Percentiles rank a stretch among this genome's conserved stretches.
Conservation (phyloP, 1,140 invertebrate species). For the Lamellibrachia luymesi region DNA sequence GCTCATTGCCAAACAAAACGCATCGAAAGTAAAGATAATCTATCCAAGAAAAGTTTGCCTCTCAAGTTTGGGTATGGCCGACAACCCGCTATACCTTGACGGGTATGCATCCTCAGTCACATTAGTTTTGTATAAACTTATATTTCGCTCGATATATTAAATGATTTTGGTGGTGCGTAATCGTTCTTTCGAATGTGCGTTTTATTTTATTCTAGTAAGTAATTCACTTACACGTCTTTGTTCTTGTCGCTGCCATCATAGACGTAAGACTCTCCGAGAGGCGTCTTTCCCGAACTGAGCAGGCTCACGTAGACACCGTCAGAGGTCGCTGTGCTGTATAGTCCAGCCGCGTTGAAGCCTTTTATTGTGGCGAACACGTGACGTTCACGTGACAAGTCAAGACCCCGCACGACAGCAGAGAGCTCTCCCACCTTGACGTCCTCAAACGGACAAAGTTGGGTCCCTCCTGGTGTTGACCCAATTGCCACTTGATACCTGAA, state of each 20-base stretch:
- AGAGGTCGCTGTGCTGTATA: background rate
- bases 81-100: too few relatives aligned
- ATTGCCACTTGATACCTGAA: background rate
- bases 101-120: too few relatives aligned
- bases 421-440: background rate
- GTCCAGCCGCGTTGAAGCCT: background rate
- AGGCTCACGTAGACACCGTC: background rate
- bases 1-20: too few relatives aligned
- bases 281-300: background rate
- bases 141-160: too few relatives aligned
- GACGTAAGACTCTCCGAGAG: background rate
- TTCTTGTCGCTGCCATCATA: background rate
- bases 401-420: background rate
- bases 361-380: background rate
- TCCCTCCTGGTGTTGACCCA: background rate
- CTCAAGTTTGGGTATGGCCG: too few relatives aligned
- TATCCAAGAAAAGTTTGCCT: too few relatives aligned
- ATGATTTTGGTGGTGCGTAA: too few relatives aligned
- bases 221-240: background rate
- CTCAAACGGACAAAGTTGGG: background rate
- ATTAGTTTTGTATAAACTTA: too few relatives aligned
- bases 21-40: too few relatives aligned
- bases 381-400: background rate
- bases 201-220: too few relatives aligned
- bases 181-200: too few relatives aligned